Evolutionary conservation across 2,113 vertebrate genomes (phyloP).

Genomic region (Ammodytes marinus): DNA sequence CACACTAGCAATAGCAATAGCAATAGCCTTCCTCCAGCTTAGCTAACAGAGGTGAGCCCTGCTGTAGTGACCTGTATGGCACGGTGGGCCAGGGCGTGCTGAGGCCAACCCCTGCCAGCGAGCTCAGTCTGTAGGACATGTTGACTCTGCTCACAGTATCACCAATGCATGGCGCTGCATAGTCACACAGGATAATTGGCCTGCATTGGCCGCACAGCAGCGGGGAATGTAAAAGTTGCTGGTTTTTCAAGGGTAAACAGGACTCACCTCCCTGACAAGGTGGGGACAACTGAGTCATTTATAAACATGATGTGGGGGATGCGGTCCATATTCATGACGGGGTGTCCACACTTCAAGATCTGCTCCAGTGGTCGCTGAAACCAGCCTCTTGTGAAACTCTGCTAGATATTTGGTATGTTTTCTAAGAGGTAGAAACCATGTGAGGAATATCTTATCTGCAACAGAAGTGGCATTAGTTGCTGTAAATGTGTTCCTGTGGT

Average conservation of each 20-base stretch:
- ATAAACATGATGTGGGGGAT: slow-evolving; percentile 62
- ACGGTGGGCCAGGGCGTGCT: slow-evolving; percentile 31
- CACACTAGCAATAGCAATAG: not conserved
- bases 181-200: slow-evolving; percentile 86
- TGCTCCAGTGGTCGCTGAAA: slow-evolving; percentile 8
- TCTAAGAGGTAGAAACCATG: slow-evolving; percentile 1
- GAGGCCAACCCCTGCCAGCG: slow-evolving; percentile 62
- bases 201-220: slow-evolving; percentile 61
- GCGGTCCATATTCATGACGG: slow-evolving; percentile 57
- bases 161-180: slow-evolving; percentile 85
- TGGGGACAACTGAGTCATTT: slow-evolving; percentile 65
- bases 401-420: slow-evolving; percentile 9
- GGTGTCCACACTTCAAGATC: slow-evolving; percentile 17
- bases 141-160: slow-evolving; percentile 85
- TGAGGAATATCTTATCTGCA: slow-evolving; percentile 12
- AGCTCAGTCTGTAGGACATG: slow-evolving; percentile 76
- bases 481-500: slow-evolving; percentile 15
- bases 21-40: slow-evolving; percentile 7
- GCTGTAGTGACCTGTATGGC: slow-evolving; percentile 39
- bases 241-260: slow-evolving; percentile 85
- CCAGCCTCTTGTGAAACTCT: slow-evolving; percentile 1
- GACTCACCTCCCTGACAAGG: slow-evolving; percentile 63
- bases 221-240: slow-evolving; percentile 81
- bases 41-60: slow-evolving; percentile 32
- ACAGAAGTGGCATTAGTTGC: slow-evolving; percentile 1